Evolutionary conservation across 2,888 invertebrate species (phyloP), one percentile per base, ranked within the genome.

Genomic region (Chromoteleia sp.): DNA sequence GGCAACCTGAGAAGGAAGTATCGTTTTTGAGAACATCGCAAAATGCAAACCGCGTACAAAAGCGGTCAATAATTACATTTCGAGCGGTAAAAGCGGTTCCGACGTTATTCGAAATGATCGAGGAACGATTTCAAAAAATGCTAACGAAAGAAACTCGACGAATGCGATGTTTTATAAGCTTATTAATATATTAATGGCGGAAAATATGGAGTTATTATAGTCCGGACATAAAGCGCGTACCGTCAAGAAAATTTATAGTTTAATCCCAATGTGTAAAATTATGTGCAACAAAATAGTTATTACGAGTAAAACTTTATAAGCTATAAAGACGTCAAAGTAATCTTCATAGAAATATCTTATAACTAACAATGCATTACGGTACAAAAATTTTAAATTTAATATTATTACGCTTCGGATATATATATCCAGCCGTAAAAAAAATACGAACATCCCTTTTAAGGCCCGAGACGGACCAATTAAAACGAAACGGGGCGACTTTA

Each of bases 231-330:
- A 63, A 63, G 33, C 17, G 6, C 14, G 6, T 48, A 33, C 33
- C 48, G 17, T 58, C 52, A 17, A 52, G 52, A 2, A 41, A 67
- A 67, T 67, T 67, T 67, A 67, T 52, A 52, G 67, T 52, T 67
- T 41, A 67, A 67, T 52, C 29, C 12, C 17, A n/a, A 67, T 52
- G 67, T 52, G 41, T 67, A 50, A 50, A 67, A 52, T 52, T 52
- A 14, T 39, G 52, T 29, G 54, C 56, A 58, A 14, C 58, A 36
- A 70, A 70, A 48, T 58, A 58, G 70, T 70, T 70, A 70, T 58
- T 70, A 33, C 58, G 25, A 48, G 58, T 70, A 70, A 70, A 70
- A 70, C 36, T 70, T 70, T 70, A 70, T 36, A 48, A 45, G 33
- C 70, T 25, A 70, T 70, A 70, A 70, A 70, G 33, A 43, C 54